Evolutionary conservation across 2,888 invertebrate species (phyloP).

Genomic region (Cosmia pyralina): DNA sequence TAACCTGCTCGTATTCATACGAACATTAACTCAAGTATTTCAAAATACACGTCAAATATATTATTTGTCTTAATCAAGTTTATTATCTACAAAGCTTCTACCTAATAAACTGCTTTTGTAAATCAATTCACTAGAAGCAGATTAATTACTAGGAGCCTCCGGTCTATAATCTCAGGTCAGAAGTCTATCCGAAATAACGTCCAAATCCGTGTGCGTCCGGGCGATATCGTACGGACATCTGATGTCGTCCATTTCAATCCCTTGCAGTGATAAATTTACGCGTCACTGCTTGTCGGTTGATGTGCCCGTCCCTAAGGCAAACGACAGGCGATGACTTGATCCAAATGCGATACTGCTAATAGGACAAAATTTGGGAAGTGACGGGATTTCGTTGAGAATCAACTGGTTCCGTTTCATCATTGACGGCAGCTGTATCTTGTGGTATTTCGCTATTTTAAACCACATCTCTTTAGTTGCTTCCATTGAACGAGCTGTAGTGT

Average conservation of each 20-base stretch:
- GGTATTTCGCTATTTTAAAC: too few species aligned
- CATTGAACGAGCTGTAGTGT: too few species aligned
- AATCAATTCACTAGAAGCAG: slow-evolving; percentile 17
- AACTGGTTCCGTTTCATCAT: not conserved
- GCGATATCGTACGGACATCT: slow-evolving; percentile 29
- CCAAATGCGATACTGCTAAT: slow-evolving; percentile 23
- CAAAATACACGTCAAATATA: not conserved
- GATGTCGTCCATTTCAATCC: slow-evolving; percentile 44
- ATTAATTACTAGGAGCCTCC: slow-evolving; percentile 19
- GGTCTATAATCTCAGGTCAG: slow-evolving; percentile 34
- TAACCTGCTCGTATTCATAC: not conserved
- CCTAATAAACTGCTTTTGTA: not conserved
- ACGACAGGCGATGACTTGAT: slow-evolving; percentile 37
- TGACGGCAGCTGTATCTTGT: too few species aligned
- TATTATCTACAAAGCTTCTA: not conserved
- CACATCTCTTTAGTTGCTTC: too few species aligned
- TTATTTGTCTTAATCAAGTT: not conserved
- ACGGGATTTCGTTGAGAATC: not conserved
- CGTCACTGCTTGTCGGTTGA: slow-evolving; percentile 43
- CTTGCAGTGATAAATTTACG: slow-evolving; percentile 52
- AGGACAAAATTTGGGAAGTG: slow-evolving; percentile 15
- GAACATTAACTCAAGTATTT: not conserved
- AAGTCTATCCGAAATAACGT: slow-evolving; percentile 35
- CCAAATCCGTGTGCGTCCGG: slow-evolving; percentile 31
- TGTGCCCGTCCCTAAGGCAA: slow-evolving; percentile 29